Evolutionary conservation across 2,888 invertebrate genomes (phyloP).

Genomic region (Rhyacophila evoluta): DNA sequence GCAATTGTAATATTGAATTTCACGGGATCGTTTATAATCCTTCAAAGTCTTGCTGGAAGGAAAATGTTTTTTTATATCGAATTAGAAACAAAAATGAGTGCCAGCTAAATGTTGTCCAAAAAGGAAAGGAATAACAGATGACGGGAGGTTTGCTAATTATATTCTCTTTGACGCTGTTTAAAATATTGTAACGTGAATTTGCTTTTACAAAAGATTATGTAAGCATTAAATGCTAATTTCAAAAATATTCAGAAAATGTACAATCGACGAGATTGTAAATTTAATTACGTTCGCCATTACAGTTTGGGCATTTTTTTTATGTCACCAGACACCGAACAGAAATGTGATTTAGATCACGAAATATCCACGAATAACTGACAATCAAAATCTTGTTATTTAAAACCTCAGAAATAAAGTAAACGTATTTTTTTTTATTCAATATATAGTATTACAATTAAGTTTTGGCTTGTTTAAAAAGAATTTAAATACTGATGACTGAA

Average conservation of each 20-base stretch:
- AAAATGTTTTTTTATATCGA: background rate
- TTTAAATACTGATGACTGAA: too few relatives aligned
- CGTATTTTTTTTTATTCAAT: too few relatives aligned
- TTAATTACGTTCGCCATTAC: background rate
- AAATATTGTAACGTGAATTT: background rate
- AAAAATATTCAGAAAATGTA: background rate
- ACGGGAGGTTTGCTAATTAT: constrained; percentile 7
- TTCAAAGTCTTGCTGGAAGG: background rate
- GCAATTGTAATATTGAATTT: background rate
- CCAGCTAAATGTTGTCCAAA: background rate
- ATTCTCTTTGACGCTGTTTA: background rate
- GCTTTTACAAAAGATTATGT: background rate
- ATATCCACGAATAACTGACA: too few relatives aligned
- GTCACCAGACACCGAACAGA: too few relatives aligned
- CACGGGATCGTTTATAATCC: background rate
- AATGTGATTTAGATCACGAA: too few relatives aligned
- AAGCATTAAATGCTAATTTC: background rate
- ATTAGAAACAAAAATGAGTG: constrained; percentile 6
- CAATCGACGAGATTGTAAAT: background rate
- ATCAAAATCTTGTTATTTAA: too few relatives aligned
- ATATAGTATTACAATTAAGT: too few relatives aligned
- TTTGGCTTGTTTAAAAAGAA: too few relatives aligned
- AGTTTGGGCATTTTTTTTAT: too few relatives aligned
- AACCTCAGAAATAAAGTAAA: too few relatives aligned
- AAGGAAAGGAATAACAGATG: constrained; percentile 9